These are phyloP conservation scores for Tadarida brasiliensis DNA, from an alignment of 2,797 vertebrate species.

Conservation along the genomic window DNA sequence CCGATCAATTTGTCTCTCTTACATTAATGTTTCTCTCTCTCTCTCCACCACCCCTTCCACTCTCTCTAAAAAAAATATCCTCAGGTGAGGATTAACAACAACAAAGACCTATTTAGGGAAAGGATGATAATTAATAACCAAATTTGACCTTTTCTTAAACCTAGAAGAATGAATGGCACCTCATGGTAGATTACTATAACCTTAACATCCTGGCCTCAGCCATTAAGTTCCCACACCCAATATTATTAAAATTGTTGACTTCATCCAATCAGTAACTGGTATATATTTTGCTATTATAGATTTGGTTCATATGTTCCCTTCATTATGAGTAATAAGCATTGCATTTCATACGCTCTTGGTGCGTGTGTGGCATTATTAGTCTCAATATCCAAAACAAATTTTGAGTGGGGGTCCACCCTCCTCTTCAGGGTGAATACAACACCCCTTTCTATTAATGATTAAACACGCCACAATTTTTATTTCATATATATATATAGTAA, in stretches of 20 bases:
- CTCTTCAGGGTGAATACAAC: not conserved
- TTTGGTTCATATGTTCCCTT: not conserved
- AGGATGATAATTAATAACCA: not conserved
- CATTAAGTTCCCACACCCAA: not conserved
- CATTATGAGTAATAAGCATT: not conserved
- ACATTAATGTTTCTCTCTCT: too few relatives aligned
- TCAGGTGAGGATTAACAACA: too few relatives aligned
- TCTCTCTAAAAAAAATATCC: too few relatives aligned
- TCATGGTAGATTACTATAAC: not conserved
- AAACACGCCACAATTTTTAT: not conserved
- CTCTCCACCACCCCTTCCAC: too few relatives aligned
- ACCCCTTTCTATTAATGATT: not conserved
- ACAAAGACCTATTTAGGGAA: too few relatives aligned
- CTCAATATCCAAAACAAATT: not conserved
- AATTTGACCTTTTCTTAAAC: not conserved
- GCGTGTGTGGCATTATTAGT: not conserved
- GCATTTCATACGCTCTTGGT: not conserved
- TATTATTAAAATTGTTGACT: constrained; percentile 7
- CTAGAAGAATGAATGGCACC: not conserved
- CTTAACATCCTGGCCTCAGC: not conserved
- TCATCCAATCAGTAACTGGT: not conserved
- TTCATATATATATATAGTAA: not conserved
- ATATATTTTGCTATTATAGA: not conserved
- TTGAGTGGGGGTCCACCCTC: not conserved
- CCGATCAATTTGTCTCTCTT: too few relatives aligned